phyloP scores from a whole-genome alignment of 2,888 invertebrate genomes.

The Acheta domesticus region DNA sequence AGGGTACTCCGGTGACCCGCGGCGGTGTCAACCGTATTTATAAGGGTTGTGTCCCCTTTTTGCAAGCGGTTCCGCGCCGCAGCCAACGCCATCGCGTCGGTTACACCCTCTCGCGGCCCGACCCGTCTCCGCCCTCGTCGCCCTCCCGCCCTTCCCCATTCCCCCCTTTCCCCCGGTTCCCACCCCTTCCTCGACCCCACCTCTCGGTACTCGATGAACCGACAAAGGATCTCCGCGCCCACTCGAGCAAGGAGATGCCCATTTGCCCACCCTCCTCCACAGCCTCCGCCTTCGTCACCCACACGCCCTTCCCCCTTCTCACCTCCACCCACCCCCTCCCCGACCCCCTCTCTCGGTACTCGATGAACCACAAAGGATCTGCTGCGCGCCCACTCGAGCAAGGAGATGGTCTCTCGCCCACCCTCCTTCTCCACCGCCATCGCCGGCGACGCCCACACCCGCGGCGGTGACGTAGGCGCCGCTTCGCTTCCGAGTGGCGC shows the following conservation, averaged over 20 bases:
- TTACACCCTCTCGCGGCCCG: not conserved
- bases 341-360: not conserved
- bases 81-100: not conserved
- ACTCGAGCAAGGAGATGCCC: not conserved
- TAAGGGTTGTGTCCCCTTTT: conserved; percentile 8
- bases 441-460: not conserved
- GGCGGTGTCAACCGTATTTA: not conserved
- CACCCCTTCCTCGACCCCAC: not conserved
- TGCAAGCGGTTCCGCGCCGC: not conserved
- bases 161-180: not conserved
- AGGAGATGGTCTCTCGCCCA: not conserved
- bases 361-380: not conserved
- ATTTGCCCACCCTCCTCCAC: not conserved
- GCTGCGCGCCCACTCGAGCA: not conserved
- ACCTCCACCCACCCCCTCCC: not conserved
- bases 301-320: not conserved
- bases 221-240: not conserved
- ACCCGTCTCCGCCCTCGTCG: not conserved
- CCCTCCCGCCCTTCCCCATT: not conserved
- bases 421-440: not conserved
- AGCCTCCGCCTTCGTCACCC: not conserved
- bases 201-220: not conserved
- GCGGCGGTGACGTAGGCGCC: not conserved
- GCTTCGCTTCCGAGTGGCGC: not conserved
- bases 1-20: not conserved